These are phyloP conservation scores for Morpho achilles DNA, from an alignment of 2,888 invertebrate species.

Conservation along the genomic window DNA sequence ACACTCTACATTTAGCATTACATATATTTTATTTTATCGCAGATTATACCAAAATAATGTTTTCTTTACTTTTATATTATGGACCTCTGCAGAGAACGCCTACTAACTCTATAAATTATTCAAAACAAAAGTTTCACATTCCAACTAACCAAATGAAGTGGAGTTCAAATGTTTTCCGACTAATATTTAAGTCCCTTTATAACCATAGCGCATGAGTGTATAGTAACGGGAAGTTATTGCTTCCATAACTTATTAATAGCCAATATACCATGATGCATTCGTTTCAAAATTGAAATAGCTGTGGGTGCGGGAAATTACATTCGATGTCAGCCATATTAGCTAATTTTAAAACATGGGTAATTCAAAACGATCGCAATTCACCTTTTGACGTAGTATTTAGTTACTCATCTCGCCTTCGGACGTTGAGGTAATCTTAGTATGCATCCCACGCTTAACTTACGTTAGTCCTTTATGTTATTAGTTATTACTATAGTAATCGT, in stretches of 20 bases:
- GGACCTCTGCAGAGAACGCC: no score
- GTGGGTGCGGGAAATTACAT: slow-evolving; percentile 9
- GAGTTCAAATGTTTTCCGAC: background rate
- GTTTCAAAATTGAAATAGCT: slow-evolving; percentile 10
- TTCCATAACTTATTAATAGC: slow-evolving; percentile 10
- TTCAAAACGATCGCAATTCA: slow-evolving; percentile 14
- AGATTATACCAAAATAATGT: no score
- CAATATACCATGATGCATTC: slow-evolving; percentile 8
- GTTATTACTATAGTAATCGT: background rate
- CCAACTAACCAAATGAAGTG: no score
- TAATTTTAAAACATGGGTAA: slow-evolving; percentile 18
- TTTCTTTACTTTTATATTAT: no score
- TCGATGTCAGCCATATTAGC: slow-evolving; percentile 3
- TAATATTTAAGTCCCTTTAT: background rate
- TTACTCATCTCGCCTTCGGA: slow-evolving; percentile 32
- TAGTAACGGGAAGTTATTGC: slow-evolving; percentile 2
- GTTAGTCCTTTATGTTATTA: background rate
- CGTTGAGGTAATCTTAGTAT: slow-evolving; percentile 17
- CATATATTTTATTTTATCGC: no score
- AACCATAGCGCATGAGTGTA: background rate
- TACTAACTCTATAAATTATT: no score
- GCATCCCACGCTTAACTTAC: slow-evolving; percentile 20
- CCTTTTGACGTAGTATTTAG: slow-evolving; percentile 16
- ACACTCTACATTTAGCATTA: no score
- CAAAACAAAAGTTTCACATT: no score